Base-by-base conservation (phyloP, 2,797 vertebrate species). In the Echeneis naucrates region DNA sequence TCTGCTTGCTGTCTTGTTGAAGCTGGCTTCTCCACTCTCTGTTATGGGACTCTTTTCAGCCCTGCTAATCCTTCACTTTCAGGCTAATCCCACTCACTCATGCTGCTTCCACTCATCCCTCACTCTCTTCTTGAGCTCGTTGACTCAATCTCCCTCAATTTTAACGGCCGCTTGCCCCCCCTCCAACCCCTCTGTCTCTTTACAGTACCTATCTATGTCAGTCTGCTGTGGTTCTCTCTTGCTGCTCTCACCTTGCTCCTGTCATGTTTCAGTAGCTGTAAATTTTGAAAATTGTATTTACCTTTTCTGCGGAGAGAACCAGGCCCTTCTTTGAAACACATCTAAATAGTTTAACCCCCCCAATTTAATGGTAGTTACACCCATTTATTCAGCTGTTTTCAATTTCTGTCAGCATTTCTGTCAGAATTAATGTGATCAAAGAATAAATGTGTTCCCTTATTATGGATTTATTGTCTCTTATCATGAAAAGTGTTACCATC, bases 51-150 rank as follows among this genome's bases (percentile, higher is more conserved):
- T 80, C 59, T 74, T 86, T 86, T 83, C 69, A 87, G 68, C 69
- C 57, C 63, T 21, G 69, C 80, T 90, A 88, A 89, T 88, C 83
- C 84, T 71, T 87, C 77, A 84, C 75, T 89, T 86, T 78, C 37
- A 40, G 63, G 58, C 67, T 88, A 84, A 88, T 85, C 79, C 83
- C 57, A 76, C 85, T 80, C 72, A 23, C 82, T 82, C 81, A 67
- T 33, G 9, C 80, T 71, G 72, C 76, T 79, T 53, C 50, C 7
- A 12, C 65, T 77, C 77, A 75, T 61, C n/a, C 2, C 45, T 52
- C 16, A 1, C 55, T 51, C 62, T 56, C 55, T 62, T 52, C 38
- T 12, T 57, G 30, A 66, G 62, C 71, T 75, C 27, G 7, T 78
- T 88, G 70, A 73, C 48, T 66, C 51, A 53, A n/a, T 60, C 53